Evolutionary conservation across 2,888 invertebrate species (phyloP), one percentile per base, ranked within the genome.

Genomic region (Drosophila rubida): DNA sequence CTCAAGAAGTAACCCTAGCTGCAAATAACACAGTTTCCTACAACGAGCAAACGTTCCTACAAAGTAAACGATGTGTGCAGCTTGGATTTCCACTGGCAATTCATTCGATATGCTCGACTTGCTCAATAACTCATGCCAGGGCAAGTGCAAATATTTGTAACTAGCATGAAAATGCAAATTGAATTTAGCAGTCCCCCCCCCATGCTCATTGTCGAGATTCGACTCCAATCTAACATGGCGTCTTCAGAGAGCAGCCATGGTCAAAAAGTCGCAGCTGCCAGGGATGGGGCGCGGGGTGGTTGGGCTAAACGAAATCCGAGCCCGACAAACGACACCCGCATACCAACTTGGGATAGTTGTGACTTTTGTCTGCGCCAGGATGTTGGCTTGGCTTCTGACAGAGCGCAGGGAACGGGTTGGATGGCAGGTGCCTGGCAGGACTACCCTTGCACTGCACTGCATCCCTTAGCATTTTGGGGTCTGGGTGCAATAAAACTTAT

Each of bases 261-360:
- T 74, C 83, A 80, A 60, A 80, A 85, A 83, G 84, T 81, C 82
- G 79, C 45, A 66, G 23, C 9, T 30, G 55, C 55, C 32, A 49
- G 30, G 48, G 49, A 46, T 37, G 22, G 49, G 35, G 23, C 19
- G 19, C 19, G 19, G 19, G 16, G 6, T 6, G 75, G 60, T 35
- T 59, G 55, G 39, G 39, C 39, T 42, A 53, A 62, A 30, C 37
- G 61, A 59, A 65, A 66, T 53, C 45, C 65, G 39, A 66, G 27
- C 35, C 59, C 65, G n/a, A 41, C 70, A 39, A 70, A 39, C 16
- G 68, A 50, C 55, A 32, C 84, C 87, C 87, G 80, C 78, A 84
- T 84, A 64, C 72, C 69, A 67, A 82, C 76, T 80, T 82, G 85
- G 87, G 80, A 85, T 87, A 85, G 84, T 85, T 87, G 76, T 85